Evolutionary conservation across 2,113 vertebrate genomes (phyloP), one percentile per base, ranked within the genome.

Genomic region (Craseonycteris thonglongyai): DNA sequence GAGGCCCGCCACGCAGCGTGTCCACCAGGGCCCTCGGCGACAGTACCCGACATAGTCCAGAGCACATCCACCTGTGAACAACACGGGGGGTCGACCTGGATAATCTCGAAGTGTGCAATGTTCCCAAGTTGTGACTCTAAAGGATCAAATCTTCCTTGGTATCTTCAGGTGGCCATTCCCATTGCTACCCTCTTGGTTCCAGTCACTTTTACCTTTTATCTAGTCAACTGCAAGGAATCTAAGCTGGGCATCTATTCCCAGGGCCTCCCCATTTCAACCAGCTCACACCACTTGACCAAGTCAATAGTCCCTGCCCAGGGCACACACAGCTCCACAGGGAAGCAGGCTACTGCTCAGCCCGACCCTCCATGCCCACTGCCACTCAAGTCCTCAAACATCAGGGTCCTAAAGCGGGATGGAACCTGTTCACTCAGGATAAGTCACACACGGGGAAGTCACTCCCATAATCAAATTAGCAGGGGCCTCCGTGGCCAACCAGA

Each of bases 401-500:
- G n/a, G 45, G 78, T 38, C 56, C 45, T n/a, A 26, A 87, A 75
- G 61, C 0, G 0, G 5, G 33, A 78, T 8, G 15, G 42, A 58
- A 74, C 15, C 82, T 79, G 49, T 42, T 92, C 51, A 30, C 16
- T 38, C 58, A 40, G 51, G 90, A 58, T 49, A 28, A 45, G 28
- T 88, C 76, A 33, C 22, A 19, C 7, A 14, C 16, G 24, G 47
- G 19, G 49, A 72, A 93, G 66, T 84, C 45, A 79, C 22, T 94
- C 91, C 33, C 33, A 18, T 33, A 51, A 83, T 76, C 56, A 78
- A 88, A 93, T 91, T 82, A 94, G 83, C 68, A 74, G 61, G 68
- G 76, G 79, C 38, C 28, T 95, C 72, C 83, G 92, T 94, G 74
- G 74, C 74, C 86, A 94, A 66, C 68, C 49, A 33, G 61, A 86